Conservation (phyloP, 2,797 vertebrate species). For the Megaceryle alcyon region DNA sequence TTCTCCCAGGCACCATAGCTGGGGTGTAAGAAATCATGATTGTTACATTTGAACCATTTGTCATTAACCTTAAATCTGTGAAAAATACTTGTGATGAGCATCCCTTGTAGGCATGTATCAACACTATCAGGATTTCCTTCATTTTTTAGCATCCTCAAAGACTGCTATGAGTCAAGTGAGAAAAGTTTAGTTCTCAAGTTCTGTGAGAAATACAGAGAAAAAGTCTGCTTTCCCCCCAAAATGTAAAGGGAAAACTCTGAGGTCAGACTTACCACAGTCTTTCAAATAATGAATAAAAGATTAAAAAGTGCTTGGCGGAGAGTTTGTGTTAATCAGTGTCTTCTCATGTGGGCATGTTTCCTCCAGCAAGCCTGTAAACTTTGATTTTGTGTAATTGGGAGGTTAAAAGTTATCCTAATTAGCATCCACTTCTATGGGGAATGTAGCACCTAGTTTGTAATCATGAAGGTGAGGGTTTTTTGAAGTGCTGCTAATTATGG, state of each 20-base stretch:
- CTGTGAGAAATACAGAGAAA: neutral
- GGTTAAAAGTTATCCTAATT: slow-evolving; percentile 14
- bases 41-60: neutral
- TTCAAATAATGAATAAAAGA: slow-evolving; percentile 35
- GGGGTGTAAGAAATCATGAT: neutral
- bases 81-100: neutral
- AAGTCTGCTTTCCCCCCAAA: neutral
- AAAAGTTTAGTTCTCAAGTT: neutral
- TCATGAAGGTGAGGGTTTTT: slow-evolving; percentile 9
- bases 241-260: neutral
- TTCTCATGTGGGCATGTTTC: neutral
- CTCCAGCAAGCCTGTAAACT: slow-evolving; percentile 28
- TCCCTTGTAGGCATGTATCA: neutral
- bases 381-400: slow-evolving; percentile 18
- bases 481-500: slow-evolving; percentile 9
- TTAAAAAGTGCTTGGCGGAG: slow-evolving; percentile 12
- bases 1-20: neutral
- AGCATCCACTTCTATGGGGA: neutral
- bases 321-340: slow-evolving; percentile 5
- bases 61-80: neutral
- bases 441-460: slow-evolving; percentile 25
- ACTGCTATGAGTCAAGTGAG: neutral
- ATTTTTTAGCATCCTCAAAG: neutral
- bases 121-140: neutral
- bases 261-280: neutral